phyloP scores from a whole-genome alignment of 2,888 invertebrate genomes.

The Griposia aprilina region DNA sequence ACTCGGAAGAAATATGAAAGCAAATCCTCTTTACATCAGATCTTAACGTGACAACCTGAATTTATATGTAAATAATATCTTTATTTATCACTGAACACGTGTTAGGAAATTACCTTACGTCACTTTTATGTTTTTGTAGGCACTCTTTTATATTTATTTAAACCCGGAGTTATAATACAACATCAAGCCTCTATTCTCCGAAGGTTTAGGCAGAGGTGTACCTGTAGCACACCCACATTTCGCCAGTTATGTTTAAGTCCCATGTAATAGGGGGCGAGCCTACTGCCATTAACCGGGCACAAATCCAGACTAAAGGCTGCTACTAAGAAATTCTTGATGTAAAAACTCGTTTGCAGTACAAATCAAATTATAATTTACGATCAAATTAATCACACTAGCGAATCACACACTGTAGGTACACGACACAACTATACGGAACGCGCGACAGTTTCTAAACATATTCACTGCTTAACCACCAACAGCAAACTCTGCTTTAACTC shows the following conservation, averaged over 20 bases:
- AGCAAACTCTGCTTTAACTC: too few species aligned
- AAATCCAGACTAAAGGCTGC: too few species aligned
- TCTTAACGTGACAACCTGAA: constrained; percentile 48
- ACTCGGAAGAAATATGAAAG: constrained; percentile 34
- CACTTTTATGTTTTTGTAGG: neutral
- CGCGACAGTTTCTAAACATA: too few species aligned
- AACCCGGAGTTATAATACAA: too few species aligned
- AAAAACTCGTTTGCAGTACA: too few species aligned
- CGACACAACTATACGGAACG: too few species aligned
- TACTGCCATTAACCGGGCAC: too few species aligned
- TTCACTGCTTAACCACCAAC: too few species aligned
- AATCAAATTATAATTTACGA: too few species aligned
- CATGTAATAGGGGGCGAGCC: neutral
- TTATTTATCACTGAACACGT: constrained; percentile 34
- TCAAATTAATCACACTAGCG: too few species aligned
- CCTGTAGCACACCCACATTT: neutral
- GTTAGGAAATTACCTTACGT: constrained; percentile 35
- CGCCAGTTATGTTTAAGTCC: neutral
- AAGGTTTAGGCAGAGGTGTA: neutral
- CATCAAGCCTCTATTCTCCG: neutral
- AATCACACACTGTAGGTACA: too few species aligned
- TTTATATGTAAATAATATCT: constrained; percentile 53
- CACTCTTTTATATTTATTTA: neutral
- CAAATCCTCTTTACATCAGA: constrained; percentile 25
- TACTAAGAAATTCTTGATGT: neutral